Evolutionary conservation across 1,140 invertebrate genomes (phyloP).

Genomic region (Brachionus rubens): DNA sequence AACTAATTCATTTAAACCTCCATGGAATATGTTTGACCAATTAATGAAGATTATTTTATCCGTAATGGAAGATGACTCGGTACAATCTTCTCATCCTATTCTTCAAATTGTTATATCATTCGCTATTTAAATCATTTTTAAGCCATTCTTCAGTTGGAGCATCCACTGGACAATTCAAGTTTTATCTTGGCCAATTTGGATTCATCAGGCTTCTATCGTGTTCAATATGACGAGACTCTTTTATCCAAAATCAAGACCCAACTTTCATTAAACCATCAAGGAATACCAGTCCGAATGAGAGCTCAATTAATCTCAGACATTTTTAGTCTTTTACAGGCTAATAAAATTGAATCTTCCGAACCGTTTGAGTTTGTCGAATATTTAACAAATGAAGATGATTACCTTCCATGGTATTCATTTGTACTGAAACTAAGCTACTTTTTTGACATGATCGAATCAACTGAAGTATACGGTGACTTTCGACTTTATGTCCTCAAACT

Average conservation of each 20-base stretch:
- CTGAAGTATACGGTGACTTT: slow-evolving; percentile 26
- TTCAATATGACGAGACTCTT: slow-evolving; percentile 63
- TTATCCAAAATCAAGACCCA: slow-evolving; percentile 35
- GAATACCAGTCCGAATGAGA: slow-evolving; percentile 33
- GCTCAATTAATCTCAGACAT: slow-evolving; percentile 45
- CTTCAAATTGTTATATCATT: slow-evolving; percentile 47
- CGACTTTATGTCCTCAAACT: background rate
- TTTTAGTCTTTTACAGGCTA: slow-evolving; percentile 21
- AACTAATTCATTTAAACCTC: slow-evolving; percentile 55
- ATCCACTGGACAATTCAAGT: slow-evolving; percentile 39
- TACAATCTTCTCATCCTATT: slow-evolving; percentile 60
- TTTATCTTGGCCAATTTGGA: slow-evolving; percentile 83
- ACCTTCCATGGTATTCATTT: slow-evolving; percentile 58
- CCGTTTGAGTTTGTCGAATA: slow-evolving; percentile 59
- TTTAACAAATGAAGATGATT: slow-evolving; percentile 57
- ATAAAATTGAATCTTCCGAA: background rate
- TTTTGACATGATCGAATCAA: slow-evolving; percentile 28
- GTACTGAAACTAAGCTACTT: background rate
- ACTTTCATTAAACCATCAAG: slow-evolving; percentile 39
- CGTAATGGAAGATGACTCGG: slow-evolving; percentile 48
- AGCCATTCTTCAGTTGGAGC: slow-evolving; percentile 17
- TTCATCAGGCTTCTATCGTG: slow-evolving; percentile 80
- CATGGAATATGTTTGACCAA: slow-evolving; percentile 51
- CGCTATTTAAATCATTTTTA: background rate
- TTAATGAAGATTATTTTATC: background rate